Percentiles rank a stretch among this genome's conserved stretches.
Evolutionary conservation across 2,113 vertebrate genomes (phyloP).

Genomic region (Drymodes brunneopygia): DNA sequence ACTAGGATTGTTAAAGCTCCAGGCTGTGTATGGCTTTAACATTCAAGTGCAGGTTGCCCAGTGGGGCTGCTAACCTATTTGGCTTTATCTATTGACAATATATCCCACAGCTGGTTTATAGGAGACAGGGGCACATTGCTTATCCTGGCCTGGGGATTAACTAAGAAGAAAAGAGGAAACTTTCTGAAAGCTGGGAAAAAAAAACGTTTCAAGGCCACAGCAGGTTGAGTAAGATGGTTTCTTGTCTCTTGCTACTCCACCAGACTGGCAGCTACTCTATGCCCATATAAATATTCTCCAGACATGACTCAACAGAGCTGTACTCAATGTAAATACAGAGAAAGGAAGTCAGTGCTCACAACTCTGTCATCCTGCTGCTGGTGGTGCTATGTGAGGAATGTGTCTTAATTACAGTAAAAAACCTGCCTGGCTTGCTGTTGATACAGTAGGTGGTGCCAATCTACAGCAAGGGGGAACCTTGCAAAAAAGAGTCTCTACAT

Average conservation of each 20-base stretch:
- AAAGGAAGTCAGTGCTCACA: background rate
- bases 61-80: background rate
- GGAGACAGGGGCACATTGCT: background rate
- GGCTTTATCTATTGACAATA: background rate
- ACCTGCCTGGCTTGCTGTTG: background rate
- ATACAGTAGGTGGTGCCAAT: background rate
- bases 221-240: background rate
- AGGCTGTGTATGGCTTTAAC: background rate
- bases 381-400: background rate
- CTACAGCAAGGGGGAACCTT: background rate
- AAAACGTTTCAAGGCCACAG: background rate
- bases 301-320: constrained; percentile 24
- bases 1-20: background rate
- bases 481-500: background rate
- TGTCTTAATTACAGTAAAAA: background rate
- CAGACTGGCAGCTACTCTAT: background rate
- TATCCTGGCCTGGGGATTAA: background rate
- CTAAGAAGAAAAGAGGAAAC: background rate
- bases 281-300: constrained; percentile 4
- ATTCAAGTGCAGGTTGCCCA: background rate
- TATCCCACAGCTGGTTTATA: background rate
- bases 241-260: background rate
- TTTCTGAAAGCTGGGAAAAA: background rate
- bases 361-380: background rate
- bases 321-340: background rate